Conservation (phyloP, 2,113 vertebrate species). For the Geococcyx californianus region DNA sequence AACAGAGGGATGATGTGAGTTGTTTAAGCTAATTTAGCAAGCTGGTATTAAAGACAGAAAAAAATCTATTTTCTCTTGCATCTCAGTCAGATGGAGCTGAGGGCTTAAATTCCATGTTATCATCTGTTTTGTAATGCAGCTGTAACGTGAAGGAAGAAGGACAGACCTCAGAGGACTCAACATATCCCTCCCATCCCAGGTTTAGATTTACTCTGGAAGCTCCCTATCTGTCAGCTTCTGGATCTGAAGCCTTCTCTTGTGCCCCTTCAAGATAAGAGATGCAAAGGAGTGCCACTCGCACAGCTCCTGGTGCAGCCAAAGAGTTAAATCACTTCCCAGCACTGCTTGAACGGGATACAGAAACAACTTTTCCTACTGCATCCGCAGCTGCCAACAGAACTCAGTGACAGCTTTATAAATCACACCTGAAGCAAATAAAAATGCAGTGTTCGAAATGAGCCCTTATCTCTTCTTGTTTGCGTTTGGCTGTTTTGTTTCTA, state of each 20-base stretch:
- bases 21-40: not conserved
- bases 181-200: not conserved
- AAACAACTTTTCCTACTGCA: not conserved
- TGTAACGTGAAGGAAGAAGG: not conserved
- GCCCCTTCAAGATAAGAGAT: accelerated
- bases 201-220: not conserved
- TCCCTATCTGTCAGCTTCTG: not conserved
- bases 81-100: not conserved
- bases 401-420: constrained; percentile 12
- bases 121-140: not conserved
- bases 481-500: not conserved
- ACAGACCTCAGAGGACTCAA: not conserved
- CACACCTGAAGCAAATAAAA: constrained; percentile 45
- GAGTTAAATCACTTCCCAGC: constrained; percentile 25
- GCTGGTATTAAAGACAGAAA: not conserved
- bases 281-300: accelerated
- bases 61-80: not conserved
- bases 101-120: not conserved
- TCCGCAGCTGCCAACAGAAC: not conserved
- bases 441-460: not conserved
- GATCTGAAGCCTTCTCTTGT: not conserved
- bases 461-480: constrained; percentile 47
- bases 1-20: accelerated
- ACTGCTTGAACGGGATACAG: not conserved
- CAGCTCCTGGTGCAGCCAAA: not conserved